These are phyloP conservation scores for Tribolium castaneum DNA, from an alignment of 1,140 invertebrate species.

Conservation along the genomic window DNA sequence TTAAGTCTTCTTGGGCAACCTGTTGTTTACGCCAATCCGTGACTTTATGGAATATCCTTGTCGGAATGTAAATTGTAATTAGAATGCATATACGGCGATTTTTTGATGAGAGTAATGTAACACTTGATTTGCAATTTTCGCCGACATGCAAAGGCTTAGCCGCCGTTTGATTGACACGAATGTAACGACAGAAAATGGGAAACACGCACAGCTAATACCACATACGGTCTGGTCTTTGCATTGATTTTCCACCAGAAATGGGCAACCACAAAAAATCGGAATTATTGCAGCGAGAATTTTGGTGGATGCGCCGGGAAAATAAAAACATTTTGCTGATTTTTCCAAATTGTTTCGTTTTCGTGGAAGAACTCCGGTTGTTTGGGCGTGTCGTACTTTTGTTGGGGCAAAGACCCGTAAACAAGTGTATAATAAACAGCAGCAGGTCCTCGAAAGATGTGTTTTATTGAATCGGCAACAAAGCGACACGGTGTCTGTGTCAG, in stretches of 20 bases:
- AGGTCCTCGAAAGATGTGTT: conserved; percentile 11
- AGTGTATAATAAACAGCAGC: conserved; percentile 22
- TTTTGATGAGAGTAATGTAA: conserved; percentile 10
- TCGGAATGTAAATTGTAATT: not conserved
- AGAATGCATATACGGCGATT: not conserved
- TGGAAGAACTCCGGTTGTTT: too few relatives aligned
- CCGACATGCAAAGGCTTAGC: conserved; percentile 10
- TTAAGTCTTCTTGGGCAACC: not conserved
- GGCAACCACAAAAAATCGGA: not conserved
- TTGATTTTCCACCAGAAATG: conserved; percentile 1
- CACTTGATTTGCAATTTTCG: conserved; percentile 18
- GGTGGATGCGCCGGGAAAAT: not conserved
- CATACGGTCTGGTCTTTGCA: not conserved
- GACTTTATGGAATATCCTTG: not conserved
- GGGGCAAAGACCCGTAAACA: conserved; percentile 24
- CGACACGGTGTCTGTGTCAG: conserved; percentile 24
- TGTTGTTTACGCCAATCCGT: not conserved
- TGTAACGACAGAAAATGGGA: not conserved
- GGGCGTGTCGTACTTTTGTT: too few relatives aligned
- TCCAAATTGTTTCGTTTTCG: too few relatives aligned
- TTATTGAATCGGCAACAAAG: conserved; percentile 29
- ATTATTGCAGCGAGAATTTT: not conserved
- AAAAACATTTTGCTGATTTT: too few relatives aligned
- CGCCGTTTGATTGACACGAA: conserved; percentile 21
- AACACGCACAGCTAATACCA: conserved; percentile 2